Evolutionary conservation across 2,888 invertebrate species (phyloP).

Genomic region (Rhodophaea formosa): DNA sequence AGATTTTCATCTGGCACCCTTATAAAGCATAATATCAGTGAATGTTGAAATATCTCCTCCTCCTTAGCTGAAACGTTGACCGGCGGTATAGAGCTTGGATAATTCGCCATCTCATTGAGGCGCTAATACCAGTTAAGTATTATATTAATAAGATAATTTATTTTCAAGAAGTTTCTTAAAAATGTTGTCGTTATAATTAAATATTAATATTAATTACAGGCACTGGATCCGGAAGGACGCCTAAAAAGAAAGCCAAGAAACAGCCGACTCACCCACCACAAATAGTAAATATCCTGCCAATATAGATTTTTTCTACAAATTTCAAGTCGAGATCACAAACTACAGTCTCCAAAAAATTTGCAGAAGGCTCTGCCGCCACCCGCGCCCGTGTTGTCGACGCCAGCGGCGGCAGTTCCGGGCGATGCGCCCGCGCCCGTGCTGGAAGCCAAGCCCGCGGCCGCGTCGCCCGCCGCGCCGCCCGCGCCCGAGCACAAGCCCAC

Average conservation of each 20-base stretch:
- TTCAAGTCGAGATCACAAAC: no score
- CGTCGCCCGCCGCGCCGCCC: slow-evolving; percentile 41
- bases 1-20: neutral
- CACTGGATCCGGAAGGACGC: slow-evolving; percentile 60
- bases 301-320: slow-evolving; percentile 5
- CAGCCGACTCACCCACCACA: slow-evolving; percentile 55
- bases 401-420: slow-evolving; percentile 28
- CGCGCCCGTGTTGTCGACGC: slow-evolving; percentile 22
- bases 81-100: neutral
- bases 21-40: slow-evolving; percentile 24
- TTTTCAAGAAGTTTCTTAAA: slow-evolving; percentile 11
- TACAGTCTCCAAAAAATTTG: slow-evolving; percentile 21
- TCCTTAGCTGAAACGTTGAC: neutral
- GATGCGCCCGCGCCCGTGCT: slow-evolving; percentile 38
- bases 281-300: slow-evolving; percentile 61
- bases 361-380: slow-evolving; percentile 47
- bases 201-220: slow-evolving; percentile 49
- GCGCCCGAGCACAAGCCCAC: slow-evolving; percentile 24
- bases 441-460: slow-evolving; percentile 47
- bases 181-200: slow-evolving; percentile 13
- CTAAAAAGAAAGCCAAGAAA: slow-evolving; percentile 73
- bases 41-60: slow-evolving; percentile 21
- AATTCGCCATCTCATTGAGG: slow-evolving; percentile 18
- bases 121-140: slow-evolving; percentile 37
- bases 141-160: slow-evolving; percentile 18